Conservation (phyloP, 1,140 invertebrate species). For the Bombus polaris region DNA sequence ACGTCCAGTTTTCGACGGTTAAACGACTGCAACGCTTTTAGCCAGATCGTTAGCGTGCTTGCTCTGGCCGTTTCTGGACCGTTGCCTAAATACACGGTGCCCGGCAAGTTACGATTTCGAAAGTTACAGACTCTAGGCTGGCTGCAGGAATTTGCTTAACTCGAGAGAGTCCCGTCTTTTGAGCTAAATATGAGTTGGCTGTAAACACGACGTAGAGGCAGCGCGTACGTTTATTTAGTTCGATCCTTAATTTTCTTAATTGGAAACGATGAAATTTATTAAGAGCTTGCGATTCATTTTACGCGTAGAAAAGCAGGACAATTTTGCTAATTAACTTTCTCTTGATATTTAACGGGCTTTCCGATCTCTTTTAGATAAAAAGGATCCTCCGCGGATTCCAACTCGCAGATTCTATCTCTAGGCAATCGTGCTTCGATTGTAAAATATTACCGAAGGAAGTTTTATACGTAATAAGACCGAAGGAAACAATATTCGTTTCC, state of each 20-base stretch:
- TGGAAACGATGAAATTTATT: neutral
- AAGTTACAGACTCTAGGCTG: neutral
- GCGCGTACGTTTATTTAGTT: no score
- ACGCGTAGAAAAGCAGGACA: no score
- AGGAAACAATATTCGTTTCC: neutral
- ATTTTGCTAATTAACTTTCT: no score
- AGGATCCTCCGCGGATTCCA: no score
- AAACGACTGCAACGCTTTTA: constrained; percentile 51
- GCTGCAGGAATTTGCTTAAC: neutral
- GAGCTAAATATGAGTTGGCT: neutral
- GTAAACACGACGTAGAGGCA: no score
- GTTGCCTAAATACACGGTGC: constrained; percentile 20
- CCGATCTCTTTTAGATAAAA: no score
- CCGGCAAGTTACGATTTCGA: neutral
- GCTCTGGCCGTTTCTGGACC: constrained; percentile 33
- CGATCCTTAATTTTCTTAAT: neutral
- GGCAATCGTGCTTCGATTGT: no score
- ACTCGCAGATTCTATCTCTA: no score
- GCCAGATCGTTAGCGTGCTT: constrained; percentile 46
- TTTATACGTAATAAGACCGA: neutral
- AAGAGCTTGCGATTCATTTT: no score
- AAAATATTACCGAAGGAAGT: no score
- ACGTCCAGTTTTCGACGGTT: constrained; percentile 45
- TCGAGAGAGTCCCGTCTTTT: neutral
- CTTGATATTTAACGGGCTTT: no score